These are phyloP conservation scores for Euura lappo DNA, from an alignment of 1,140 invertebrate genomes.

Conservation along the genomic window DNA sequence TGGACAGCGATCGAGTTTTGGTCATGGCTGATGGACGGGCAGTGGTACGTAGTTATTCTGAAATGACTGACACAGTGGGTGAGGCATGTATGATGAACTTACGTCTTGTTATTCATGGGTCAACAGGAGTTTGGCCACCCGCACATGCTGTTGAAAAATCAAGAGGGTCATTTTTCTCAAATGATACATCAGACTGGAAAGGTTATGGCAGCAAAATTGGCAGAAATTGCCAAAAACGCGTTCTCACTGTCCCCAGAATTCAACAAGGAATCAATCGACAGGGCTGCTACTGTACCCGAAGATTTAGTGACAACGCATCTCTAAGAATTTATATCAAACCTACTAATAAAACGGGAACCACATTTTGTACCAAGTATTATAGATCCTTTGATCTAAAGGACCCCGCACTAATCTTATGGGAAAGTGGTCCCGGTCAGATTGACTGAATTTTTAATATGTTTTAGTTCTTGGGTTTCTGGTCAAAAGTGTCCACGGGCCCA, in stretches of 20 bases:
- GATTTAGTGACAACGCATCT: no score
- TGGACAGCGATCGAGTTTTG: constrained; percentile 67
- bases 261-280: no score
- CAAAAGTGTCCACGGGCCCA: no score
- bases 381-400: no score
- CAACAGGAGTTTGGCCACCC: constrained; percentile 73
- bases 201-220: constrained; percentile 46
- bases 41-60: constrained; percentile 42
- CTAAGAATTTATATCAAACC: no score
- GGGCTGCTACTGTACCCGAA: no score
- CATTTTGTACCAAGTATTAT: no score
- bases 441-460: no score
- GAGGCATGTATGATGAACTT: not conserved
- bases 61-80: not conserved
- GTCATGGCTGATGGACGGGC: constrained; percentile 62
- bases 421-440: no score
- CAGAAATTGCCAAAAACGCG: constrained; percentile 44
- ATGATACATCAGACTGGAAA: constrained; percentile 65
- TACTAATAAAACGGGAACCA: no score
- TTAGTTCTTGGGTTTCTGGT: no score
- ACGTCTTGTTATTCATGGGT: not conserved
- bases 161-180: constrained; percentile 59
- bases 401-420: no score
- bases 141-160: constrained; percentile 64
- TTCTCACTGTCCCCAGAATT: not conserved